Base-by-base conservation (phyloP, 2,113 vertebrate species). In the Procavia capensis region DNA sequence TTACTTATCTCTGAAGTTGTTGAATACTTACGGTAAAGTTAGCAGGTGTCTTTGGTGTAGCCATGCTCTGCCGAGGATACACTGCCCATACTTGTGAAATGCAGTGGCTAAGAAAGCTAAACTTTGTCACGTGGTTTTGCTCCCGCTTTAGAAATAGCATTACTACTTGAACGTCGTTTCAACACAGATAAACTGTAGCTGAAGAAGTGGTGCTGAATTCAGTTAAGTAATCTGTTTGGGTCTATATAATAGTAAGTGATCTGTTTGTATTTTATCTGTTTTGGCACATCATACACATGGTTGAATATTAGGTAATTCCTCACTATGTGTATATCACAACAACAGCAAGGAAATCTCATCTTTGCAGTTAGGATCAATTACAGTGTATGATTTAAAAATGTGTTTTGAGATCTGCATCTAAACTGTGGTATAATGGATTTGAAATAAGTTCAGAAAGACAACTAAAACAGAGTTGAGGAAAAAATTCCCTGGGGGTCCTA, bases 311-410 rank as follows among this genome's bases (percentile, higher is more conserved):
- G 25, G 25, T 39, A 80, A 80, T 68, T 85, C 13, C 63, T 95
- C 43, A 54, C 9, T 78, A 9, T 66, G 24, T 41, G n/a, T 36
- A 43, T 70, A 43, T 59, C 25, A 39, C 36, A 88, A 45, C n/a
- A n/a, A 78, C 61, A 90, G 68, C 14, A 88, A 79, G 61, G 14
- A 50, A 82, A 50, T 72, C 10, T 8, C 81, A 25, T 88, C 16
- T 24, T 88, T 92, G 47, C 85, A 57, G n/a, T 91, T 95, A 95
- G 68, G 50, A 41, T 91, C 50, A 93, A 54, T 47, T 92, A 68
- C 11, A 85, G 61, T 41, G 24, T 11, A n/a, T n/a, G 78, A 39
- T 84, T 91, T 64, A 57, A 92, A 93, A 85, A n/a, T 50, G n/a
- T 27, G 3, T 57, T 57, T 94, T 94, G 90, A 87, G 47, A 59